Base-by-base conservation (phyloP, 1,140 invertebrate species). In the Drosophila baimaii region DNA sequence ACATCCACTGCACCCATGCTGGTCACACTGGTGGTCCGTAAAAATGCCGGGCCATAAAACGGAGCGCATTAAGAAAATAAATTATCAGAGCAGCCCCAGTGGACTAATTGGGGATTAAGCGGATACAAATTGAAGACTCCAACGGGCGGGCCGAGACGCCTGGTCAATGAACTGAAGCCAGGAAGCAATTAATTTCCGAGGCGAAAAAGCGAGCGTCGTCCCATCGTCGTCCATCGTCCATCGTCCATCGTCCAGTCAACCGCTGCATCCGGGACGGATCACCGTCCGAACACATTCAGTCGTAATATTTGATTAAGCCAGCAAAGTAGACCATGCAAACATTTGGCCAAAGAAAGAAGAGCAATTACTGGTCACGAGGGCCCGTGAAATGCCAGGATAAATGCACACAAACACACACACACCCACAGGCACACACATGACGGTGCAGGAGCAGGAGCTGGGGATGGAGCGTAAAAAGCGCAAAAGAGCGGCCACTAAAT, bases 51-150 rank as follows among this genome's bases (percentile, higher is more conserved):
- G 3, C 23, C 58, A 31, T 37, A 39, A 68, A 70, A 41, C 29
- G 10, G 12, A 23, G 65, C 12, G 13, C 51, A 71, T 71, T 71
- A 71, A 71, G 47, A 71, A 57, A 71, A 77, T 59, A 82, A 66
- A 81, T 69, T 64, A 62, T 58, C 46, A 49, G 64, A 43, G 63
- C 47, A n/a, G 47, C 43, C 44, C 68, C 79, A 46, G 65, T 39
- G 69, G 57, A 82, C 81, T 85, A 88, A 85, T 85, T 85, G 81
- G 74, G 81, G 80, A 85, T 85, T 86, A 85, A 76, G 79, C 69
- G 68, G 73, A 59, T 35, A 79, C 75, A 85, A 85, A 82, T 82
- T 86, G 65, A 63, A 54, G 74, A 62, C 62, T 52, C 21, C 17
- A 21, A 23, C 12, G 4, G n/a, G 25, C 19, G 21, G n/a, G 9